A percentile compares a stretch with the other conserved stretches of the same genome.
Evolutionary conservation across 2,797 vertebrate genomes (phyloP).

Genomic region (Pseudopleuronectes americanus): DNA sequence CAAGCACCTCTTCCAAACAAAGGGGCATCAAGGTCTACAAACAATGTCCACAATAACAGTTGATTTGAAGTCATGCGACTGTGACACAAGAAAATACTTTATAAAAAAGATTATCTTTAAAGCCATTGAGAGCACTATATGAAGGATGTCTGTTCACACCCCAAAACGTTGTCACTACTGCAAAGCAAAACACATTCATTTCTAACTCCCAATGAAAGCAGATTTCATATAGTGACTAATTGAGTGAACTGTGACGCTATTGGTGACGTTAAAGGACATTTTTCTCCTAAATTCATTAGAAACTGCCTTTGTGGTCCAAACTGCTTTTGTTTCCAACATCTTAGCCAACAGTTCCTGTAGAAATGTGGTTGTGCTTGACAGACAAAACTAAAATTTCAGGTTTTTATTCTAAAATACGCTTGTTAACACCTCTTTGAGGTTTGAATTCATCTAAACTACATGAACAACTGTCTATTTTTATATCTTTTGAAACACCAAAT

Average conservation of each 20-base stretch:
- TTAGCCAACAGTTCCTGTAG: constrained; percentile 74
- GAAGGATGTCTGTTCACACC: constrained; percentile 66
- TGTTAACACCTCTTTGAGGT: constrained; percentile 81
- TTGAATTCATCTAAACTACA: constrained; percentile 85
- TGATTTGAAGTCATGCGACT: constrained; percentile 86
- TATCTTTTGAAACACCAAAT: constrained; percentile 85
- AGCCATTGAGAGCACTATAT: constrained; percentile 80
- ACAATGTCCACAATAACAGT: constrained; percentile 86
- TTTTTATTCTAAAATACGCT: constrained; percentile 88
- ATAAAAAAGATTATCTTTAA: constrained; percentile 81
- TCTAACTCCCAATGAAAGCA: constrained; percentile 75
- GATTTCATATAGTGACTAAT: constrained; percentile 70
- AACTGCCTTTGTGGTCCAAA: constrained; percentile 72
- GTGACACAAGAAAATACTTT: constrained; percentile 85
- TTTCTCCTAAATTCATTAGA: constrained; percentile 72
- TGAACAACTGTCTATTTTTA: constrained; percentile 77
- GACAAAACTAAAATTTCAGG: constrained; percentile 86
- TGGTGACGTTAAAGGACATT: constrained; percentile 72
- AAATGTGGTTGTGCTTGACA: constrained; percentile 93
- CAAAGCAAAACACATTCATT: constrained; percentile 80
- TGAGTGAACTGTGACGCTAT: constrained; percentile 68
- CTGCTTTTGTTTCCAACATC: constrained; percentile 66
- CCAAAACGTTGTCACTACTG: constrained; percentile 76
- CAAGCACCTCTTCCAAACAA: constrained; percentile 81
- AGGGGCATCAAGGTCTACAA: constrained; percentile 82